Evolutionary conservation across 2,113 vertebrate genomes (phyloP).

Genomic region (Arenaria interpres): DNA sequence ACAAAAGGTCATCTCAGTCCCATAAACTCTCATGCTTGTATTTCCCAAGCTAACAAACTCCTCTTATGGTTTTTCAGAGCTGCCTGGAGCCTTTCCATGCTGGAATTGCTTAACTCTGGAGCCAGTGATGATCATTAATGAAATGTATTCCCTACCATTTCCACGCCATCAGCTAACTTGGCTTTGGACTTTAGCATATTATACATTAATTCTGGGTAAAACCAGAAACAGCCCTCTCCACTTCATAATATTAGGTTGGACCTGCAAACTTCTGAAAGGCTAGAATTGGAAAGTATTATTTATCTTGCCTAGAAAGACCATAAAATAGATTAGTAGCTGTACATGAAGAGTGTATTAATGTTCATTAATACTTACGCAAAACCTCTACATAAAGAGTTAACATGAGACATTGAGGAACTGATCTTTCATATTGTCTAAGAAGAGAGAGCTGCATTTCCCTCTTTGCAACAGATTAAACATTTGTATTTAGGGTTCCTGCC

Average conservation of each 20-base stretch:
- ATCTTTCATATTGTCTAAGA: background rate
- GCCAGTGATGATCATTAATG: background rate
- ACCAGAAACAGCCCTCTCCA: background rate
- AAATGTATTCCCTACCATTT: background rate
- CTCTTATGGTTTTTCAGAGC: slow-evolving; percentile 10
- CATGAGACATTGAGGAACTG: background rate
- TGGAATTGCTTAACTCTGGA: background rate
- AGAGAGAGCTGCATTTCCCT: background rate
- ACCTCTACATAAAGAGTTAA: background rate
- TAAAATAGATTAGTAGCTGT: background rate
- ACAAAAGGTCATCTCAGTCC: slow-evolving; percentile 35
- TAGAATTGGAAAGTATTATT: background rate
- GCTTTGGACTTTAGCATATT: background rate
- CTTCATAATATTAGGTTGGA: background rate
- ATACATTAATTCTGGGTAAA: background rate
- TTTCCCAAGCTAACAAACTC: slow-evolving; percentile 10
- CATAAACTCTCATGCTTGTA: background rate
- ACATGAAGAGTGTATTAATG: background rate
- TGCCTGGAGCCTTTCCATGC: background rate
- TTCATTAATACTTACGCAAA: background rate
- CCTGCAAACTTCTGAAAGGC: background rate
- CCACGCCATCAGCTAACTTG: background rate
- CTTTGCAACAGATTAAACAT: background rate
- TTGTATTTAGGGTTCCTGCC: background rate
- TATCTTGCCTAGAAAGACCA: background rate